Percentiles rank a stretch among this genome's conserved stretches.
phyloP scores from a whole-genome alignment of 2,113 vertebrate species.

The Lonchura striata region DNA sequence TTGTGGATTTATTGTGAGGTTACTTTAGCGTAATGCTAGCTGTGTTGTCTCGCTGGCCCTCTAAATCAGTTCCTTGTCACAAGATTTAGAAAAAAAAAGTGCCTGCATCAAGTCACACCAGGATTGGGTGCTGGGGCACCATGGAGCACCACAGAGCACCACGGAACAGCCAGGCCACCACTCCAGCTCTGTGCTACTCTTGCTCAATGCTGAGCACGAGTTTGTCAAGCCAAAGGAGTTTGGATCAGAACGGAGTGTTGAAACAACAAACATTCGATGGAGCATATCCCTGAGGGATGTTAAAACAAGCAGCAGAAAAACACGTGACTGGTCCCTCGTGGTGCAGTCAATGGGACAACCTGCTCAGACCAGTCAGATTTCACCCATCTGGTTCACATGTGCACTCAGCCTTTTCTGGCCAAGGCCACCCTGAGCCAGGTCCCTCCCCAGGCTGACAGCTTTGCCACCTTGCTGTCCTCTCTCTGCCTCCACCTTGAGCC shows the following conservation, averaged over 20 bases:
- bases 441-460: not conserved
- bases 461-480: not conserved
- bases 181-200: not conserved
- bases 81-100: not conserved
- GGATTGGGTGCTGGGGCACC: not conserved
- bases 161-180: not conserved
- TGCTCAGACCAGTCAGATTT: not conserved
- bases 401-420: not conserved
- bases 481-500: not conserved
- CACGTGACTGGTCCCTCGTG: not conserved
- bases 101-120: not conserved
- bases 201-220: not conserved
- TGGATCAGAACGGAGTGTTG: not conserved
- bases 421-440: not conserved
- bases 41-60: not conserved
- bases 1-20: not conserved
- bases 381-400: not conserved
- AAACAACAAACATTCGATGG: not conserved
- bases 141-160: not conserved
- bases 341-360: not conserved
- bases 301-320: not conserved
- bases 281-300: not conserved
- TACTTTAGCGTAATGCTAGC: not conserved
- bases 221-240: not conserved
- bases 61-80: constrained; percentile 23